Evolutionary conservation across 2,113 vertebrate species (phyloP), one percentile per base, ranked within the genome.

Genomic region (Rhea americana): DNA sequence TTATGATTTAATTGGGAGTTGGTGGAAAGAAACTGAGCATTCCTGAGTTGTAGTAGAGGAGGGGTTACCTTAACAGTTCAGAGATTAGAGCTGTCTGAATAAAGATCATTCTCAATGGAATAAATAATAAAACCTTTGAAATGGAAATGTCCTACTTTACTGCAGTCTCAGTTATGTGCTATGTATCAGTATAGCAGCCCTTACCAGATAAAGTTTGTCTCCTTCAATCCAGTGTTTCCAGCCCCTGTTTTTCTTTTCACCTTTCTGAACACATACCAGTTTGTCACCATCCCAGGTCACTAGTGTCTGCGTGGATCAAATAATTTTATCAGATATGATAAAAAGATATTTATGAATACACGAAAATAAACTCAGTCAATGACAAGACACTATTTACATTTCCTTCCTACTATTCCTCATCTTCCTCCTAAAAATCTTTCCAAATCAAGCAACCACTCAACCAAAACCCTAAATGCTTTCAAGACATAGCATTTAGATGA

Each of bases 201-300:
- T 98, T 97, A 99, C 99, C 98, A 98, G 88, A 86, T 99, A 95
- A 39, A 99, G 97, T 83, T 98, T 70, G 89, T 98, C 98, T 77
- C 98, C 99, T 89, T 99, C 99, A 13, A 99, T 98, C 99, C 99
- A 99, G 1, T 99, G 98, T 87, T 90, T 99, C 99, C 99, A 99
- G 85, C 99, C 99, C 1, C 99, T 98, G 72, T 99, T 99, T 19
- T 97, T 97, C 93, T 99, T 99, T 86, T 99, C 99, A 3, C 99
- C 99, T 63, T 99, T 99, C 97, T 99, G 99, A 55, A 99, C 98
- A 66, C 98, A 98, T 67, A 99, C 95, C 45, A 99, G 97, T 86
- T 98, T 98, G 84, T 99, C 98, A 5, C 99, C 99, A 25, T 99
- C 98, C 99, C 99, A 99, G 86, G 79, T 97, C 85, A 99, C 97